Evolutionary conservation across 2,888 invertebrate genomes (phyloP), one percentile per base, ranked within the genome.

Genomic region (Andrena haemorrhoa): DNA sequence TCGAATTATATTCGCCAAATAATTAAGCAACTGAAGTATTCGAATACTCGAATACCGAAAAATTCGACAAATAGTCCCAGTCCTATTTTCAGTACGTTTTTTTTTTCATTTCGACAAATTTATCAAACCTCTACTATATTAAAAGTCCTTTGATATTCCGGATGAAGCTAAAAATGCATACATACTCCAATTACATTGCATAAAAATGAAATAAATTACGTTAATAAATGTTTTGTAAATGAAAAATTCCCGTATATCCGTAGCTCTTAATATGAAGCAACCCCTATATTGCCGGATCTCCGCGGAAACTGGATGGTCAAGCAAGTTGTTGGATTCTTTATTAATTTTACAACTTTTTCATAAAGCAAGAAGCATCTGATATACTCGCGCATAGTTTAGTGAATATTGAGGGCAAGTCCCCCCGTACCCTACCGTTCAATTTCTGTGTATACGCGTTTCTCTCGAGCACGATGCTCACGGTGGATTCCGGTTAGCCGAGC

Each of bases 271-370:
- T 16, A 35, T 16, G 49, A 41, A 26, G 20, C 64, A 26, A 66
- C 56, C 33, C 68, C 49, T 26, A 23, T 53, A 61, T 69, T 35
- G 16, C 10, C 20, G 10, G 51, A 60, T 35, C 12, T 56, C 12
- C 1, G 1, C 0, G 23, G 29, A 8, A 31, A 20, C 16, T 51
- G 60, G 49, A 29, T n/a, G 16, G 41, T 12, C 49, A 26, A 69
- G 33, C 31, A 41, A 68, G 12, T 56, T 26, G 73, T 47, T 26
- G 75, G 56, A 82, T 84, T 86, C 85, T 86, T 89, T 85, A 89
- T 89, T 89, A 86, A 84, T 88, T 89, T 89, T 88, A 88, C 82
- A 89, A 89, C 85, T 84, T 89, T 83, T 85, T 81, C 78, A 87
- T 86, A 86, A 88, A 89, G 88, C 84, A 75, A 61, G 58, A 41